These are phyloP conservation scores for Strigamia maritima DNA, from an alignment of 2,888 invertebrate species.

Conservation along the genomic window DNA sequence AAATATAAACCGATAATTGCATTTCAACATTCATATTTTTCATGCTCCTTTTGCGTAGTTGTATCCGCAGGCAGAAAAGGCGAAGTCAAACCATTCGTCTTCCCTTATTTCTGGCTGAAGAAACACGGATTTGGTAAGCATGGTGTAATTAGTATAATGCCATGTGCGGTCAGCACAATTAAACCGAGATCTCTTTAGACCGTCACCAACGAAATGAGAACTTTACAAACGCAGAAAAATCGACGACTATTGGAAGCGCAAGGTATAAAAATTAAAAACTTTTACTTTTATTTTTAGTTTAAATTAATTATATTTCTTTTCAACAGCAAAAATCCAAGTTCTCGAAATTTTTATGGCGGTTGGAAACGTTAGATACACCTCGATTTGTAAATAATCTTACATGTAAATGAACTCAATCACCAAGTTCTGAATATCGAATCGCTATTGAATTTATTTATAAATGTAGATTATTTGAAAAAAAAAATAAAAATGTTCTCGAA, in stretches of 20 bases:
- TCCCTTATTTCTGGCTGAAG: background rate
- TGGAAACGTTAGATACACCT: background rate
- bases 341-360: background rate
- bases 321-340: background rate
- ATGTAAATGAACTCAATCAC: background rate
- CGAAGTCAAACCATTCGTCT: background rate
- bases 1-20: too few relatives aligned
- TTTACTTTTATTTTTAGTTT: background rate
- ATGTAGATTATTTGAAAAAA: background rate
- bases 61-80: background rate
- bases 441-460: background rate
- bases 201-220: background rate
- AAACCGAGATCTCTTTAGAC: background rate
- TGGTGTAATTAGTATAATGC: background rate
- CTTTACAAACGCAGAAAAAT: background rate
- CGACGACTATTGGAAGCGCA: background rate
- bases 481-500: too few relatives aligned
- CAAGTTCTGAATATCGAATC: background rate
- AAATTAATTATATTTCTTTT: background rate
- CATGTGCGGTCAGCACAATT: too few relatives aligned
- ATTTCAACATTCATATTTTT: too few relatives aligned
- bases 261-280: background rate
- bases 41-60: background rate
- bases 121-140: background rate
- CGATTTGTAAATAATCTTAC: too few relatives aligned